phyloP scores from a whole-genome alignment of 2,797 vertebrate species.

The Urophycis tenuis region DNA sequence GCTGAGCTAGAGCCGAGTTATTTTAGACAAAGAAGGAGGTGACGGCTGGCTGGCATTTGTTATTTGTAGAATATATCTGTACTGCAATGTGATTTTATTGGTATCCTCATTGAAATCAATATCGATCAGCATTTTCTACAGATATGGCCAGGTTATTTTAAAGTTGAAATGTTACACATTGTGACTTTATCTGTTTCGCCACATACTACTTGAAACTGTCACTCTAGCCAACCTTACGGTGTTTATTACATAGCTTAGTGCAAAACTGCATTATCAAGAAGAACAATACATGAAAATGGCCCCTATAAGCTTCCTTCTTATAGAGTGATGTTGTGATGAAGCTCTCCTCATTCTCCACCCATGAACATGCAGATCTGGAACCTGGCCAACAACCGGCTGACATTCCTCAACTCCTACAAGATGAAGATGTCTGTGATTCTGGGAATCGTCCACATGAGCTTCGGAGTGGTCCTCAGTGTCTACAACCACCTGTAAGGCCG shows the following conservation, averaged over 20 bases:
- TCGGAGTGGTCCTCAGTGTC: constrained; percentile 83
- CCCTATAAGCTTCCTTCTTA: too few relatives aligned
- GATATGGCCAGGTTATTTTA: too few relatives aligned
- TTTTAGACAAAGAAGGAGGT: too few relatives aligned
- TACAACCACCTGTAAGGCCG: constrained; percentile 90
- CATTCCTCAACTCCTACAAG: constrained; percentile 96
- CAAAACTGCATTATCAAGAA: background rate
- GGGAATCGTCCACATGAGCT: constrained; percentile 90
- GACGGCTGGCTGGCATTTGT: too few relatives aligned
- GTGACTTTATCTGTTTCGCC: background rate
- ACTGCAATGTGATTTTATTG: too few relatives aligned
- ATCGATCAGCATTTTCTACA: too few relatives aligned
- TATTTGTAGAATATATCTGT: too few relatives aligned
- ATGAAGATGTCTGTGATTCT: constrained; percentile 99
- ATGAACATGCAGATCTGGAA: constrained; percentile 85
- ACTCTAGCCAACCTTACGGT: background rate
- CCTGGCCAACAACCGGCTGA: constrained; percentile 88
- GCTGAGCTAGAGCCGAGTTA: too few relatives aligned
- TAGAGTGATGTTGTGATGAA: background rate
- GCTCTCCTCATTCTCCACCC: constrained; percentile 21
- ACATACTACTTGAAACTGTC: background rate
- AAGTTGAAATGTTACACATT: too few relatives aligned
- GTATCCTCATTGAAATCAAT: too few relatives aligned
- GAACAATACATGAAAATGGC: background rate
- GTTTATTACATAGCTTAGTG: background rate